Evolutionary conservation across 2,888 invertebrate species (phyloP).

Genomic region (Chymomyza procnemis): DNA sequence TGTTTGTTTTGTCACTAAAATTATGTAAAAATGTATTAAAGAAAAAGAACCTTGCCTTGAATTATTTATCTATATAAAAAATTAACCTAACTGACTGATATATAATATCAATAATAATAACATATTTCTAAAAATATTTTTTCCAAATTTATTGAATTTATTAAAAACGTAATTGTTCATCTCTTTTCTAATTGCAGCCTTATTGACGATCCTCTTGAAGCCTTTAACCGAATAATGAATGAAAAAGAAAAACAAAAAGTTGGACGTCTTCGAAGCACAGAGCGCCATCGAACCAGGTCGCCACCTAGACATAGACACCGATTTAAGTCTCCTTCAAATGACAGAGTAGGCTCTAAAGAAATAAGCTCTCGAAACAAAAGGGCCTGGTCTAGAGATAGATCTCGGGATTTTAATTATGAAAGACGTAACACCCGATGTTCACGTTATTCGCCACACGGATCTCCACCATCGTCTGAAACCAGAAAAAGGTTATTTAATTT

Average conservation of each 20-base stretch:
- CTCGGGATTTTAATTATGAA: constrained; percentile 55
- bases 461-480: constrained; percentile 55
- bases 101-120: no score
- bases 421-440: constrained; percentile 40
- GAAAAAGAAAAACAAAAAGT: constrained; percentile 85
- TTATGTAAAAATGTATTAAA: no score
- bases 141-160: not conserved
- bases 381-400: constrained; percentile 55
- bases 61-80: not conserved
- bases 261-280: constrained; percentile 79
- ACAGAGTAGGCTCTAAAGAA: constrained; percentile 65
- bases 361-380: constrained; percentile 50
- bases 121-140: no score
- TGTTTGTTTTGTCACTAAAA: no score
- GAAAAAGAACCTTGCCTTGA: no score
- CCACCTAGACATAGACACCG: constrained; percentile 68
- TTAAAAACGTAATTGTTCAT: not conserved
- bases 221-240: constrained; percentile 90
- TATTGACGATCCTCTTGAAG: constrained; percentile 91
- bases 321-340: constrained; percentile 69
- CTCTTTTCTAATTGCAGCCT: constrained; percentile 80
- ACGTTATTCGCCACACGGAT: constrained; percentile 49
- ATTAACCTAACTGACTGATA: no score
- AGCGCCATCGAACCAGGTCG: constrained; percentile 78
- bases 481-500: constrained; percentile 54